phyloP scores from a whole-genome alignment of 2,888 invertebrate species.

The Drosophila rubida region DNA sequence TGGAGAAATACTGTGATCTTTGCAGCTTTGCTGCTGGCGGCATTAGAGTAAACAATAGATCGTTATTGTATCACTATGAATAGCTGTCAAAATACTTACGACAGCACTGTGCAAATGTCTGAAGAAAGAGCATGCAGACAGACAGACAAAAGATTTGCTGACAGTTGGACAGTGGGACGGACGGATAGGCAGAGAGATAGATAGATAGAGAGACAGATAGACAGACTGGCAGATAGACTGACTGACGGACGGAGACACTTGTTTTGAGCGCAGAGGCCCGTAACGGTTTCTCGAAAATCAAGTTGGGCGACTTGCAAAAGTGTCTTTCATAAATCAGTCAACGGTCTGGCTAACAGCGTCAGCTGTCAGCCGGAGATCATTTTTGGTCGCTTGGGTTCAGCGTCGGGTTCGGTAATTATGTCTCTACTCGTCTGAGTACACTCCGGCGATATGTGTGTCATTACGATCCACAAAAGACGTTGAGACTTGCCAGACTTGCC shows the following conservation, averaged over 20 bases:
- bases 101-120: constrained; percentile 1
- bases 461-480: constrained; percentile 20
- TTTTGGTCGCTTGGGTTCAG: constrained; percentile 65
- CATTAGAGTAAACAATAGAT: neutral
- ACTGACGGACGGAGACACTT: constrained; percentile 38
- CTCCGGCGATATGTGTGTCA: constrained; percentile 33
- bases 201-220: constrained; percentile 9
- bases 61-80: neutral
- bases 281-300: constrained; percentile 74
- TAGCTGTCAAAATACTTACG: constrained; percentile 9
- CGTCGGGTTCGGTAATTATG: constrained; percentile 35
- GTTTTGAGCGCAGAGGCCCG: constrained; percentile 60
- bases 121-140: constrained; percentile 30
- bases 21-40: no score
- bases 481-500: constrained; percentile 43
- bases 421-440: constrained; percentile 49
- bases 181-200: constrained; percentile 14
- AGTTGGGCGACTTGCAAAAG: constrained; percentile 78
- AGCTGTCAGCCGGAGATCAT: constrained; percentile 73
- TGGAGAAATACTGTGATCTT: no score
- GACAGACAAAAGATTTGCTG: constrained; percentile 20
- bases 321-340: constrained; percentile 77
- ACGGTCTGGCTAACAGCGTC: constrained; percentile 70
- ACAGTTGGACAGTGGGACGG: neutral
- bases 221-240: constrained; percentile 4